Evolutionary conservation across 2,888 invertebrate genomes (phyloP).

Genomic region (Abrostola tripartita): DNA sequence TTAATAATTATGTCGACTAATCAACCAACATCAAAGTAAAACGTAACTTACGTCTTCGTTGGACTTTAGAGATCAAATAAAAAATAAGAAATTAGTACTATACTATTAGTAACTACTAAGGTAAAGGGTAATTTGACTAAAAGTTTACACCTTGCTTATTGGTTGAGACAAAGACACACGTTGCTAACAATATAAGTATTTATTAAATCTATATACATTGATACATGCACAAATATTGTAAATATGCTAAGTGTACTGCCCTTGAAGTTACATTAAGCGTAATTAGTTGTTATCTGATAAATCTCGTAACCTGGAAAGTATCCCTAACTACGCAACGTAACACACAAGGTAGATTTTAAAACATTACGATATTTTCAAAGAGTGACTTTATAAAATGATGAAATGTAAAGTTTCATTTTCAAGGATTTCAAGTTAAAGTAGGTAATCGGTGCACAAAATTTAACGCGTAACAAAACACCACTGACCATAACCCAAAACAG

Average conservation of each 20-base stretch:
- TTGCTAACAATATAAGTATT: no score
- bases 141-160: no score
- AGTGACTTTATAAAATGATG: background rate
- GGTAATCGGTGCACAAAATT: conserved; percentile 30
- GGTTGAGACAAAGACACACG: no score
- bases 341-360: background rate
- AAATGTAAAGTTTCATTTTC: conserved; percentile 15
- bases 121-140: no score
- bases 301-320: background rate
- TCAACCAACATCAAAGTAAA: no score
- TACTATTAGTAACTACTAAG: no score
- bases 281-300: conserved; percentile 4
- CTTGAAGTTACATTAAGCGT: conserved; percentile 7
- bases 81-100: no score
- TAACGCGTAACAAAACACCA: conserved; percentile 5
- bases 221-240: background rate
- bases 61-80: no score
- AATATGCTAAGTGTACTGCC: background rate
- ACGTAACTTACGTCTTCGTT: no score
- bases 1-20: no score
- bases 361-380: conserved; percentile 11
- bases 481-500: background rate
- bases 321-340: background rate
- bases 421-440: conserved; percentile 31
- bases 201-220: no score